Evolutionary conservation across 2,888 invertebrate species (phyloP).

Genomic region (Tholera decimalis): DNA sequence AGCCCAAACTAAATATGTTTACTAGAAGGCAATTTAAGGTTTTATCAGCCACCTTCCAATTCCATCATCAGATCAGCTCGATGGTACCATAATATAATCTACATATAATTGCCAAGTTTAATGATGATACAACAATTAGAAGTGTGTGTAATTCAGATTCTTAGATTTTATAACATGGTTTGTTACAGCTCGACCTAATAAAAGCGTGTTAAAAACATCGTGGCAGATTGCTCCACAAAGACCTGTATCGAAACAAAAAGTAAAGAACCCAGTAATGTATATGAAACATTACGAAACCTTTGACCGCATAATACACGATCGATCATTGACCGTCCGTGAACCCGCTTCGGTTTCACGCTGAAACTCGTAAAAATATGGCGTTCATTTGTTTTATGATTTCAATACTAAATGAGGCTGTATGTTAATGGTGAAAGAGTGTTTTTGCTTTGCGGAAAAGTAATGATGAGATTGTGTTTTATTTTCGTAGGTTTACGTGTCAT

Average conservation of each 20-base stretch:
- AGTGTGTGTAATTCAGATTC: no score
- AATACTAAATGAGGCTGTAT: slow-evolving; percentile 41
- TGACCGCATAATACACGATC: slow-evolving; percentile 47
- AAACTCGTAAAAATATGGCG: slow-evolving; percentile 53
- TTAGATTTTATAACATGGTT: no score
- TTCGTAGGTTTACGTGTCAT: no score
- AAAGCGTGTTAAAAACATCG: no score
- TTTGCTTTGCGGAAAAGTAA: not conserved
- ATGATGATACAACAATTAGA: no score
- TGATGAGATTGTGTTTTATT: slow-evolving; percentile 7
- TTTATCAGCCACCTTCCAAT: no score
- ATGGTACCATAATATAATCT: no score
- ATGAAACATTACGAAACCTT: slow-evolving; percentile 31
- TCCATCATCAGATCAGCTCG: no score
- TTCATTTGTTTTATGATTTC: slow-evolving; percentile 48
- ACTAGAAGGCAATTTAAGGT: no score
- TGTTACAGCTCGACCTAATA: no score
- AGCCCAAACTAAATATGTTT: no score
- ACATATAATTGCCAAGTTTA: no score
- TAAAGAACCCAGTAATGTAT: slow-evolving; percentile 15
- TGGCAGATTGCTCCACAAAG: not conserved
- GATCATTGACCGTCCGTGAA: slow-evolving; percentile 54
- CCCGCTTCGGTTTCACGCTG: slow-evolving; percentile 26
- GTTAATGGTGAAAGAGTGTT: slow-evolving; percentile 43
- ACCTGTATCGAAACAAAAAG: not conserved